Conservation (phyloP, 2,888 invertebrate genomes). For the Salpingus planirostris region DNA sequence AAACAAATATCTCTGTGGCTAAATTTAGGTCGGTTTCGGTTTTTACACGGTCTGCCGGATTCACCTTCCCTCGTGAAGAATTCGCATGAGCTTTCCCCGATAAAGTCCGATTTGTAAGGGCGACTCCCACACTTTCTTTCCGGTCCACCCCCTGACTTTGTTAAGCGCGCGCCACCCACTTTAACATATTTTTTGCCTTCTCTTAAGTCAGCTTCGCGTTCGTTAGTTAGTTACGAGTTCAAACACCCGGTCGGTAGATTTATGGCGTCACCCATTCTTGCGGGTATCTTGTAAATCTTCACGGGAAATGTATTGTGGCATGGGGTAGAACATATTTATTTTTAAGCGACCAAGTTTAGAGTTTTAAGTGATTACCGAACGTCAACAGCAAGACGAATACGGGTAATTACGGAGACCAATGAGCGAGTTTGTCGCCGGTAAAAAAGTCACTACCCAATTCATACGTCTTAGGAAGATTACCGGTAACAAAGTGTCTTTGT, state of each 20-base stretch:
- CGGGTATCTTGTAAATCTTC: conserved; percentile 14
- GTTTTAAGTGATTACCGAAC: conserved; percentile 13
- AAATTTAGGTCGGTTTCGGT: conserved; percentile 5
- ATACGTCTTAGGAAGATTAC: conserved; percentile 20
- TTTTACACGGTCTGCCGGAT: conserved; percentile 12
- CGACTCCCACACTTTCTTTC: conserved; percentile 5
- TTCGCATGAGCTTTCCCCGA: conserved; percentile 7
- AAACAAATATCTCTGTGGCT: background rate
- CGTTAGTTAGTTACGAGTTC: conserved; percentile 12
- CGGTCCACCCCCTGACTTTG: conserved; percentile 6
- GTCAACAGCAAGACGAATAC: conserved; percentile 21
- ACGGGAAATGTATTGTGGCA: conserved; percentile 22
- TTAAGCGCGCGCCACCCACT: conserved; percentile 10
- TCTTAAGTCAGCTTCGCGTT: conserved; percentile 1
- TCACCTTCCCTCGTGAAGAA: conserved; percentile 8
- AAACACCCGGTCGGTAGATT: conserved; percentile 5
- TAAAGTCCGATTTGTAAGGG: conserved; percentile 14
- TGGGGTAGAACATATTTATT: conserved; percentile 21
- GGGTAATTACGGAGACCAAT: conserved; percentile 22
- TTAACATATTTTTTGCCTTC: conserved; percentile 6
- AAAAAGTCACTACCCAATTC: conserved; percentile 22
- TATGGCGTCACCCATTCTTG: conserved; percentile 4
- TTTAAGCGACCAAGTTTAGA: conserved; percentile 17
- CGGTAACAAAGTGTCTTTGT: conserved; percentile 21
- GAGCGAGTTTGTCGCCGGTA: conserved; percentile 20